These are phyloP conservation scores for Alitta virens DNA, from an alignment of 2,888 invertebrate genomes.

Conservation along the genomic window DNA sequence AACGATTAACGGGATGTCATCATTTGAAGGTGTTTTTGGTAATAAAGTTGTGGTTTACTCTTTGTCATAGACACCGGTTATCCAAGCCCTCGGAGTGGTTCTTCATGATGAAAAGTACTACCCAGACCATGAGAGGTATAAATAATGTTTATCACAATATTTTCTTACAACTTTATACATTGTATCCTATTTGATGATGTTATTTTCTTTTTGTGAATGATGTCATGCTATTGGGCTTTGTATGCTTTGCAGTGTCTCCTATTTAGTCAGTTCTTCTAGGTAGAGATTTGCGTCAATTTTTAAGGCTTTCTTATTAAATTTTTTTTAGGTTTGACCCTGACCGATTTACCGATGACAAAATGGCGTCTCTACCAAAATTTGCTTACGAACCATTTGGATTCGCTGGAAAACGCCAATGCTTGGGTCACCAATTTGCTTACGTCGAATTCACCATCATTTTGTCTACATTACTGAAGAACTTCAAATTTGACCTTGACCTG, in stretches of 20 bases:
- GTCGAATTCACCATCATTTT: slow-evolving; percentile 40
- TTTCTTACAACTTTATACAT: too few relatives aligned
- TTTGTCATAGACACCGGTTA: slow-evolving; percentile 53
- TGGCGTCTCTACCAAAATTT: slow-evolving; percentile 33
- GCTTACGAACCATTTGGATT: slow-evolving; percentile 56
- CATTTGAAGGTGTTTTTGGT: too few relatives aligned
- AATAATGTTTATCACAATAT: too few relatives aligned
- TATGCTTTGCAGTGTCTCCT: too few relatives aligned
- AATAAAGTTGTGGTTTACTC: too few relatives aligned
- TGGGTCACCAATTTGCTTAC: slow-evolving; percentile 41
- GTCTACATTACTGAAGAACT: slow-evolving; percentile 43
- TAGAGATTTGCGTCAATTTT: too few relatives aligned
- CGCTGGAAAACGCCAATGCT: slow-evolving; percentile 51
- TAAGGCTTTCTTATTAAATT: background rate
- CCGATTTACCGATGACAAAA: slow-evolving; percentile 43
- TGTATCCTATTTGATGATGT: too few relatives aligned
- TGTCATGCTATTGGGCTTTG: too few relatives aligned
- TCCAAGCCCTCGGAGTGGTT: slow-evolving; percentile 55
- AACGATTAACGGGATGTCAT: too few relatives aligned
- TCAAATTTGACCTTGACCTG: slow-evolving; percentile 46
- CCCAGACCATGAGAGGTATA: slow-evolving; percentile 33
- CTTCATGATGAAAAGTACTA: slow-evolving; percentile 45
- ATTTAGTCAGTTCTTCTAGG: too few relatives aligned
- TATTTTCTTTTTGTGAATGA: too few relatives aligned
- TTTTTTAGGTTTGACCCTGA: slow-evolving; percentile 53